Base-by-base conservation (phyloP, 1,140 invertebrate genomes). In the Bombus confusus region DNA sequence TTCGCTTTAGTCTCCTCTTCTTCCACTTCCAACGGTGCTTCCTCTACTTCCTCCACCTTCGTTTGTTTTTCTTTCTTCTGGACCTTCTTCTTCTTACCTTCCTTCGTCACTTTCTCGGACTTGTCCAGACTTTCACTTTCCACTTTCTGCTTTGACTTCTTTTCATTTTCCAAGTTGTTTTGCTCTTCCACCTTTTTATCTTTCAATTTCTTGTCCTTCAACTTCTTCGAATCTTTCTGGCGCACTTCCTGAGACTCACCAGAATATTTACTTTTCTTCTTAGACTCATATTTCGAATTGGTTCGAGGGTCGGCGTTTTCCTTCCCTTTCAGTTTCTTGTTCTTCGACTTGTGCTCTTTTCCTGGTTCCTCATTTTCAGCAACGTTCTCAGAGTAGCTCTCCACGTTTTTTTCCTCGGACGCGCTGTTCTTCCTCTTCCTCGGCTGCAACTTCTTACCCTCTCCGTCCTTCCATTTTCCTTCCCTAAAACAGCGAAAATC, bases 81-180 rank as follows among this genome's bases (percentile, higher is more conserved):
- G 10, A 52, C 25, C 62, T 82, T 89, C 59, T 89, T 77, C 47
- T 71, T 88, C 52, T 78, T 89, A 4, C 80, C 76, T 1, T 83
- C 31, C 28, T 84, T 89, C 9, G n/a, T 31, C 0, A 12, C 25
- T 1, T 78, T 88, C 5, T 68, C 64, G 4, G n/a, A 25, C 0
- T 86, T 88, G 13, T 74, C 59, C 12, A 68, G 3, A 28, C n/a
- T 52, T 31, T 74, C 62, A 34, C 25, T 52, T 15, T 76, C 64
- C 28, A 73, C 25, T 41, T 84, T 39, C 8, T 80, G 41, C 18
- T 81, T 85, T n/a, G 39, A 39, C 52, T 85, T 62, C 5, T 71
- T 43, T 3, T 59, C 43, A 18, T 31, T 22, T 22, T 85, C 57
- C 66, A 74, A 41, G 31, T 73, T 82, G 10, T 22, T n/a, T 39